Evolutionary conservation across 1,140 invertebrate genomes (phyloP).

Genomic region (Drosophila persimilis): DNA sequence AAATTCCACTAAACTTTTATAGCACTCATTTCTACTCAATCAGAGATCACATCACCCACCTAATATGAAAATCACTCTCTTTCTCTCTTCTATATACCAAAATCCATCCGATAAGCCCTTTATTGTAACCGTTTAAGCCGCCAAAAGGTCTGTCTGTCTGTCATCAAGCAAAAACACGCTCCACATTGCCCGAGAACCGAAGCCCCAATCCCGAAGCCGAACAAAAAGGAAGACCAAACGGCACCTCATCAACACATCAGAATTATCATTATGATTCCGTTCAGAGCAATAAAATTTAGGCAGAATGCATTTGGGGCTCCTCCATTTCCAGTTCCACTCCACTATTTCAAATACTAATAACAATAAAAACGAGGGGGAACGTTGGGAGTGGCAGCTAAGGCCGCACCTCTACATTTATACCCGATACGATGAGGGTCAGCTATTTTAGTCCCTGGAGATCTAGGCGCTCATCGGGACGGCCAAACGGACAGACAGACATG

Average conservation of each 20-base stretch:
- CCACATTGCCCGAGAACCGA: slow-evolving; percentile 46
- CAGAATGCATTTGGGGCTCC: slow-evolving; percentile 18
- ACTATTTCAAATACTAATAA: slow-evolving; percentile 17
- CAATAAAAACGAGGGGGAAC: slow-evolving; percentile 34
- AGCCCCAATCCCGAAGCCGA: background rate
- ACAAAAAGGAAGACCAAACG: slow-evolving; percentile 52
- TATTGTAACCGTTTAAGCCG: slow-evolving; percentile 30
- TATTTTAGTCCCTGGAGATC: too few species aligned
- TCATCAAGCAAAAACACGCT: slow-evolving; percentile 43
- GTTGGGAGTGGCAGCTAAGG: too few species aligned
- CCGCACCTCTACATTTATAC: too few species aligned
- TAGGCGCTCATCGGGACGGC: too few species aligned
- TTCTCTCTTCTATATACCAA: background rate
- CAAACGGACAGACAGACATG: too few species aligned
- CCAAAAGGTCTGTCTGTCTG: slow-evolving; percentile 3
- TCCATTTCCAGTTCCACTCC: background rate
- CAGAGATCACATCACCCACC: background rate
- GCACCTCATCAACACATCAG: slow-evolving; percentile 80
- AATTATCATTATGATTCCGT: slow-evolving; percentile 70
- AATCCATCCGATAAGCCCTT: slow-evolving; percentile 31
- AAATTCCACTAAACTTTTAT: too few species aligned
- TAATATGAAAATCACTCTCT: slow-evolving; percentile 18
- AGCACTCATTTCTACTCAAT: too few species aligned
- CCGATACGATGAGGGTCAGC: too few species aligned
- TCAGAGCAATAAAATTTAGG: slow-evolving; percentile 41